A percentile compares a stretch with the other conserved stretches of the same genome.
These are phyloP conservation scores for Mesitornis unicolor DNA, from an alignment of 2,113 vertebrate species.

Conservation along the genomic window DNA sequence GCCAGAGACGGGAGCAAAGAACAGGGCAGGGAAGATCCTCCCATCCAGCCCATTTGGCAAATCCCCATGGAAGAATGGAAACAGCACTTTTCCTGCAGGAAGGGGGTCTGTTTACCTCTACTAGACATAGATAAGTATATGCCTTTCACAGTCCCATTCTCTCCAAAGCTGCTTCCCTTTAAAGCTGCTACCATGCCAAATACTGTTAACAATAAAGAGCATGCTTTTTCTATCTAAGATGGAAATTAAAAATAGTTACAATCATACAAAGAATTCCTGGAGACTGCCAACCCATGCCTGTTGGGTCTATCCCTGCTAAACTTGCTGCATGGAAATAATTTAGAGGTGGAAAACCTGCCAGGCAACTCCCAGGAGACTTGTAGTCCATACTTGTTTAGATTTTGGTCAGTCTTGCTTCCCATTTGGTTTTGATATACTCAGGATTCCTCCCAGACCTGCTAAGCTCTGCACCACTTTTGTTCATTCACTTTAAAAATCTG, in stretches of 20 bases:
- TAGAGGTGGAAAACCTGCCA: neutral
- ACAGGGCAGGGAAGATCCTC: neutral
- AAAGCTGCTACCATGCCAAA: neutral
- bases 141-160: neutral
- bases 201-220: neutral
- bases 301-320: neutral
- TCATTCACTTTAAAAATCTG: constrained; percentile 25
- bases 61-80: neutral
- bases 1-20: neutral
- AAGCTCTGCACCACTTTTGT: neutral
- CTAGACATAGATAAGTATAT: neutral
- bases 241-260: constrained; percentile 25
- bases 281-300: neutral
- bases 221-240: neutral
- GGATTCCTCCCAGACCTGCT: neutral
- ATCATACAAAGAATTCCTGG: neutral
- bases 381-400: neutral
- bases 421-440: constrained; percentile 22
- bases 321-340: neutral
- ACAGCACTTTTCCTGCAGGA: neutral
- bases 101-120: neutral
- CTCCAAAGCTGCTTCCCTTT: neutral
- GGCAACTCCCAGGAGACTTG: neutral
- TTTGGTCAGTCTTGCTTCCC: neutral
- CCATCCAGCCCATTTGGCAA: neutral